phyloP scores from a whole-genome alignment of 1,140 invertebrate species.

The Amphibalanus amphitrite region DNA sequence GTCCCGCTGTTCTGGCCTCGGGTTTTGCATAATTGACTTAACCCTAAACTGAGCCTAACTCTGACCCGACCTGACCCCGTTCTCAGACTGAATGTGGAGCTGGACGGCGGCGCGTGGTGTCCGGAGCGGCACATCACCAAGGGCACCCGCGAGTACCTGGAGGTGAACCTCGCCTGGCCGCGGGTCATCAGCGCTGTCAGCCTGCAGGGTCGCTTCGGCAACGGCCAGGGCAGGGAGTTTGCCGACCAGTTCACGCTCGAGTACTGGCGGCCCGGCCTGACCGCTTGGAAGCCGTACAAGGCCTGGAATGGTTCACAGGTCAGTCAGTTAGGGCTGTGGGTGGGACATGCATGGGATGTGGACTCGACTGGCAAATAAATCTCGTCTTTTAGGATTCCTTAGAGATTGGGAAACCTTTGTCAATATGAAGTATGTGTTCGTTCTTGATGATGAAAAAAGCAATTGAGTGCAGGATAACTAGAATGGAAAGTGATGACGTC shows the following conservation, averaged over 20 bases:
- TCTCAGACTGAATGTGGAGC: slow-evolving; percentile 50
- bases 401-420: no score
- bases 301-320: slow-evolving; percentile 44
- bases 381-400: no score
- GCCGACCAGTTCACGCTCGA: slow-evolving; percentile 53
- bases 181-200: slow-evolving; percentile 52
- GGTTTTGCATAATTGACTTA: no score
- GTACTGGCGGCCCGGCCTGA: slow-evolving; percentile 45
- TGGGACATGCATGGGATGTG: no score
- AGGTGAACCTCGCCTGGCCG: slow-evolving; percentile 47
- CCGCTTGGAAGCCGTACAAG: slow-evolving; percentile 43
- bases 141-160: slow-evolving; percentile 50
- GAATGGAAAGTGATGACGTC: no score
- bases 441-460: no score
- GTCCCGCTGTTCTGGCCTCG: no score
- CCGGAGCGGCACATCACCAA: slow-evolving; percentile 48
- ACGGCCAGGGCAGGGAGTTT: slow-evolving; percentile 57
- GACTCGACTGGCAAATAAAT: no score
- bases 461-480: no score
- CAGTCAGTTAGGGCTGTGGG: slow-evolving; percentile 5
- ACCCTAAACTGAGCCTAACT: no score
- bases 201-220: slow-evolving; percentile 59
- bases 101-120: slow-evolving; percentile 67
- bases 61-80: slow-evolving; percentile 3
- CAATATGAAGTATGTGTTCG: no score